These are phyloP conservation scores for Sebastes kiyomatsui DNA, from an alignment of 2,797 vertebrate genomes.

Conservation along the genomic window DNA sequence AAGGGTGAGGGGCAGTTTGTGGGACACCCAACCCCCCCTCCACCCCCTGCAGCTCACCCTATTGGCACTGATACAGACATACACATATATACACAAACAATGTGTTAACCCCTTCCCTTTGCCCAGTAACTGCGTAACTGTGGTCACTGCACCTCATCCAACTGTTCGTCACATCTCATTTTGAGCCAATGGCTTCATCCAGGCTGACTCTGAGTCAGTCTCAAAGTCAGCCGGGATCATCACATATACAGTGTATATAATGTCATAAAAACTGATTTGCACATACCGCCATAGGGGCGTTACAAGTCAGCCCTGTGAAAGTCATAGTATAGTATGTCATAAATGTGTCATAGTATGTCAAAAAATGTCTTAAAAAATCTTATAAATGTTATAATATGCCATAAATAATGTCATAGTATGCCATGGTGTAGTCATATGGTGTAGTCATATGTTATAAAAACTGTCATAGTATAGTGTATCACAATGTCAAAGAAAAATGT, in stretches of 20 bases:
- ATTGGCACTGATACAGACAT: conserved; percentile 26
- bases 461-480: too few species aligned
- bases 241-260: not conserved
- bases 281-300: too few species aligned
- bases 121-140: conserved; percentile 10
- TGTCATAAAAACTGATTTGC: too few species aligned
- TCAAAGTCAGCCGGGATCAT: conserved; percentile 4
- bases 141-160: not conserved
- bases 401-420: too few species aligned
- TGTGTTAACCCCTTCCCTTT: conserved; percentile 2
- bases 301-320: not conserved
- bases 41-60: conserved; percentile 19
- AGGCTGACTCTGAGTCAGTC: not conserved
- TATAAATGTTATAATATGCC: too few species aligned
- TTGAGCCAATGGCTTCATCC: not conserved
- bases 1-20: conserved; percentile 55
- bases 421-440: too few species aligned
- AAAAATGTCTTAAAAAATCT: too few species aligned
- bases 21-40: conserved; percentile 46
- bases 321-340: not conserved
- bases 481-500: too few species aligned
- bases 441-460: too few species aligned
- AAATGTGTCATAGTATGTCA: too few species aligned
- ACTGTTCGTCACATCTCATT: not conserved
- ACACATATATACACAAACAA: conserved; percentile 18